A percentile compares a stretch with the other conserved stretches of the same genome.
phyloP scores from a whole-genome alignment of 2,888 invertebrate species.

The Encarsia formosa region DNA sequence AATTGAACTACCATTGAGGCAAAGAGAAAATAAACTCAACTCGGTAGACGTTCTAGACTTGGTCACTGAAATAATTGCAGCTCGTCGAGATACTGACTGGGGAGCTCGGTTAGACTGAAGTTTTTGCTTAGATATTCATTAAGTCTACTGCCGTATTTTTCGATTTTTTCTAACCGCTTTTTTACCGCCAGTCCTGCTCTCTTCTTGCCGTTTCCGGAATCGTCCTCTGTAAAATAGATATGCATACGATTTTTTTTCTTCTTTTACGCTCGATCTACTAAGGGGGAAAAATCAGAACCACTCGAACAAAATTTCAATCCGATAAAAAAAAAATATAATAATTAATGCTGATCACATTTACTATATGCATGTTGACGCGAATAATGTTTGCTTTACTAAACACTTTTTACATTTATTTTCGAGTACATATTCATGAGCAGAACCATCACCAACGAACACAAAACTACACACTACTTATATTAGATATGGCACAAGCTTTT shows the following conservation, averaged over 20 bases:
- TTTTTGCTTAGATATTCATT: conserved; percentile 33
- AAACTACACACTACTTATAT: no score
- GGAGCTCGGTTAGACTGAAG: conserved; percentile 31
- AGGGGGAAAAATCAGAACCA: no score
- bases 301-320: no score
- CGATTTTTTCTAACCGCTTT: conserved; percentile 30
- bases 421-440: no score
- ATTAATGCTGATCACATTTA: no score
- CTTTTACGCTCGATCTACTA: no score
- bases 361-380: no score
- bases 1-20: background rate
- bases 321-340: no score
- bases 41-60: conserved; percentile 16
- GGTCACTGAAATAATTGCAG: conserved; percentile 28
- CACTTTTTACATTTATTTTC: no score
- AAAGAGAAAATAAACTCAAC: conserved; percentile 16
- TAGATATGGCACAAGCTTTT: no score
- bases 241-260: conserved; percentile 8
- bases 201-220: conserved; percentile 24
- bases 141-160: conserved; percentile 34
- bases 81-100: conserved; percentile 28
- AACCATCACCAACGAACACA: no score
- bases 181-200: conserved; percentile 21
- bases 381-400: no score
- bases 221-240: conserved; percentile 27